phyloP scores from a whole-genome alignment of 2,113 vertebrate species.

The Hippocampus barbouri region DNA sequence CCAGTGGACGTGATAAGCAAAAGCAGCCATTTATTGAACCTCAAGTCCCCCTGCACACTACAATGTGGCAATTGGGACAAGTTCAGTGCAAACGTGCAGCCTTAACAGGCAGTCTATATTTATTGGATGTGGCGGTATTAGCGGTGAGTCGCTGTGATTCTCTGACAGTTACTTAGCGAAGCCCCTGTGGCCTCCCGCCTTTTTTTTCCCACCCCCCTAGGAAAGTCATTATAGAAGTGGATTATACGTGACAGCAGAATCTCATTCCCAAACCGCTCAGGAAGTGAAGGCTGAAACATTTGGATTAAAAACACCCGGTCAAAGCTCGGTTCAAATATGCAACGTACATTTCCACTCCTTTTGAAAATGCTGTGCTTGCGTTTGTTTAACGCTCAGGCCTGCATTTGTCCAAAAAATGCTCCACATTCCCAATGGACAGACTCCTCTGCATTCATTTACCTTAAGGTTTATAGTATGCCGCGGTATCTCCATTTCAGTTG shows the following conservation, averaged over 20 bases:
- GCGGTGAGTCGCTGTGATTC: slow-evolving; percentile 41
- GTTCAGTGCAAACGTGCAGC: slow-evolving; percentile 21
- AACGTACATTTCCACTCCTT: slow-evolving; percentile 49
- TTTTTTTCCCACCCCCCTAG: slow-evolving; percentile 44
- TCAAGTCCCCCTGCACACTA: background rate
- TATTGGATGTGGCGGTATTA: slow-evolving; percentile 43
- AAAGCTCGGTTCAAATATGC: slow-evolving; percentile 46
- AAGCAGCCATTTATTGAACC: slow-evolving; percentile 2
- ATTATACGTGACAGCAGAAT: slow-evolving; percentile 61
- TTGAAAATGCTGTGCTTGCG: slow-evolving; percentile 17
- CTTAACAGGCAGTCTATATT: slow-evolving; percentile 43
- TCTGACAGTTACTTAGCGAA: slow-evolving; percentile 57
- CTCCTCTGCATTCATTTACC: background rate
- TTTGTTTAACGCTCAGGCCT: slow-evolving; percentile 22
- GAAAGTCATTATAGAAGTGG: slow-evolving; percentile 63
- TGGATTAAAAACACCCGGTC: slow-evolving; percentile 44
- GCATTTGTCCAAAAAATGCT: slow-evolving; percentile 31
- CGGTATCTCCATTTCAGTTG: background rate
- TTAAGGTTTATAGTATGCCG: background rate
- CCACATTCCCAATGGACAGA: slow-evolving; percentile 15
- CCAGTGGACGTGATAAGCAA: slow-evolving; percentile 11
- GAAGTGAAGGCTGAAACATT: slow-evolving; percentile 37
- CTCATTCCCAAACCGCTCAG: slow-evolving; percentile 57
- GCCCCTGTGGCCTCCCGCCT: slow-evolving; percentile 45
- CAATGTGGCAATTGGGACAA: background rate